Base-by-base conservation (phyloP, 2,888 invertebrate genomes). In the Plagodis pulveraria region DNA sequence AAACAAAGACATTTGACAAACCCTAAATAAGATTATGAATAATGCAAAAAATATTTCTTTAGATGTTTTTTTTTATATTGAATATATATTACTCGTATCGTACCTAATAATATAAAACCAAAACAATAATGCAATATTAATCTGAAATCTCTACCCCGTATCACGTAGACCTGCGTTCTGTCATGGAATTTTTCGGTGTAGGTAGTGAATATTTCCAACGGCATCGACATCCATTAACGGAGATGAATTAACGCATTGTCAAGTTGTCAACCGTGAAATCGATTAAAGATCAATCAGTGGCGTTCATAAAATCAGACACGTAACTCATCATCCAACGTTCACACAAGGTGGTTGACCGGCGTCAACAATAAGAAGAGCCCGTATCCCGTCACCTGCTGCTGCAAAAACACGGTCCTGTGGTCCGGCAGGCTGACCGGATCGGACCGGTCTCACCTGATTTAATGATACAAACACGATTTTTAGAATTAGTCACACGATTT, bases 351-450 rank as follows among this genome's bases (percentile, higher is more conserved):
- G 78, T 70, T 83, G 89, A 85, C 89, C 88, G 83, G 57, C 60
- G 72, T 66, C 70, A 69, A 83, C 84, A 87, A 88, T 83, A 87
- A 87, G 86, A 86, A 67, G 81, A 85, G 70, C 66, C 58, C 62
- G 70, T 76, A 84, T 87, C 87, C 85, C 84, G 86, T 84, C 89
- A 89, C 90, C 89, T 89, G 89, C 87, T 81, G 77, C 76, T 68
- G 80, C 86, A 89, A 90, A 89, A 89, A 89, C 84, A 83, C 76
- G 71, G 72, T 73, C 63, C 70, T 59, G 67, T 67, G 73, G 70
- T 72, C 71, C 72, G 72, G 76, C 69, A 68, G 66, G 69, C 69
- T 70, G 74, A 71, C 64, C 58, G 71, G 74, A 69, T 64, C 56
- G 45, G 63, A 79, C 78, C 78, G 76, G 78, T 83, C 78, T 67